Conservation (phyloP, 2,113 vertebrate species). For the Hoplias malabaricus region DNA sequence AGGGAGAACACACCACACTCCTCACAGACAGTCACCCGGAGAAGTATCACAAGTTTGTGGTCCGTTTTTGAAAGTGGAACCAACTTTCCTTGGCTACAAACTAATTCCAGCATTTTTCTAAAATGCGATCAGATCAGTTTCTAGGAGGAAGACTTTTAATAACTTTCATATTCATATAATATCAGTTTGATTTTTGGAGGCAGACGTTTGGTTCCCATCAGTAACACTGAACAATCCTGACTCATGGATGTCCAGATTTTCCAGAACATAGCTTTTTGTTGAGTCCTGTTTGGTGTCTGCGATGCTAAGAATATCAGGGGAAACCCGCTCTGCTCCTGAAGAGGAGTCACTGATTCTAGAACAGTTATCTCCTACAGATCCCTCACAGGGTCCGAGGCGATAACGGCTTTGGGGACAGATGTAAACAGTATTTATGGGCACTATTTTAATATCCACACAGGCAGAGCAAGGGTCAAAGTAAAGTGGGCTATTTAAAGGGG, state of each 20-base stretch:
- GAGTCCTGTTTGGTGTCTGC: neutral
- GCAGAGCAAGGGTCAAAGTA: constrained; percentile 9
- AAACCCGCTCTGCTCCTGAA: neutral
- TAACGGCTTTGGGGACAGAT: neutral
- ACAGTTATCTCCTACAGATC: neutral
- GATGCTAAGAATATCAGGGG: neutral
- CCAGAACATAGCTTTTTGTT: neutral
- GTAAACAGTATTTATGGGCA: neutral
- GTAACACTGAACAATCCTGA: too few species aligned
- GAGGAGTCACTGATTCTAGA: neutral
- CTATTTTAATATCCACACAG: neutral
- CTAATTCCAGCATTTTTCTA: too few species aligned
- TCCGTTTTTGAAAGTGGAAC: too few species aligned
- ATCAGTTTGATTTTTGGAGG: too few species aligned
- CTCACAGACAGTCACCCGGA: too few species aligned
- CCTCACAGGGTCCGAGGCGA: neutral
- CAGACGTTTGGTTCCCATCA: too few species aligned
- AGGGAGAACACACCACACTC: too few species aligned
- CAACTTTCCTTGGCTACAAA: too few species aligned
- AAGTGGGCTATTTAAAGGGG: neutral
- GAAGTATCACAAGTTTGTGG: too few species aligned
- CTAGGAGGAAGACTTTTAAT: too few species aligned
- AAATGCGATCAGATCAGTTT: too few species aligned
- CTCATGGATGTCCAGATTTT: neutral
- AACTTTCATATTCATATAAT: too few species aligned